Evolutionary conservation across 2,888 invertebrate genomes (phyloP).

Genomic region (Muschampia plurimacula): DNA sequence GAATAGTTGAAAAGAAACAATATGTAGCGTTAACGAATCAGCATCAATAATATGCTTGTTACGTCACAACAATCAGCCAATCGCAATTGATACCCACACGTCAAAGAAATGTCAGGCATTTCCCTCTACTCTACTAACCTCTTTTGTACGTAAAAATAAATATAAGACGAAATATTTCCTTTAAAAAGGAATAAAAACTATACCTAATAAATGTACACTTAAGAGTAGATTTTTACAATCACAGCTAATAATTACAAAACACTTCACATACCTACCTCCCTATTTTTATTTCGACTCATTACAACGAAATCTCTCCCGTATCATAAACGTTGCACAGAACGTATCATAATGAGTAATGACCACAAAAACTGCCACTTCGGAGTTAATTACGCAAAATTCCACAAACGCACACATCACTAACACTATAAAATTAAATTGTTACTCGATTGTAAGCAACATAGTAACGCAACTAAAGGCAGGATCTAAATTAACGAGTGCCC

Average conservation of each 20-base stretch:
- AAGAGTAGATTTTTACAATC: neutral
- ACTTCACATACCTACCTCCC: neutral
- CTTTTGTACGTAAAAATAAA: no score
- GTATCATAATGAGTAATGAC: slow-evolving; percentile 59
- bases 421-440: slow-evolving; percentile 49
- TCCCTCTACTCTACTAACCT: no score
- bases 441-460: slow-evolving; percentile 64
- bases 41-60: no score
- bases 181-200: neutral
- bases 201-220: neutral
- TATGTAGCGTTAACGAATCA: no score
- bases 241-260: slow-evolving; percentile 9
- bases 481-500: slow-evolving; percentile 41
- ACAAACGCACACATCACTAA: slow-evolving; percentile 60
- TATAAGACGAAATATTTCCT: neutral
- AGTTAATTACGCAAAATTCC: slow-evolving; percentile 82
- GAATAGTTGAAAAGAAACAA: no score
- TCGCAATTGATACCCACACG: no score
- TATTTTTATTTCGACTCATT: slow-evolving; percentile 61
- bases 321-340: slow-evolving; percentile 55
- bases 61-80: no score
- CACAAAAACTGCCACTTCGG: slow-evolving; percentile 77
- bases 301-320: slow-evolving; percentile 59
- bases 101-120: no score
- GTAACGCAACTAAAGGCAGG: slow-evolving; percentile 44